These are phyloP conservation scores for Heliopora coerulea DNA, from an alignment of 92 coral and sea anemone species.

Conservation along the genomic window DNA sequence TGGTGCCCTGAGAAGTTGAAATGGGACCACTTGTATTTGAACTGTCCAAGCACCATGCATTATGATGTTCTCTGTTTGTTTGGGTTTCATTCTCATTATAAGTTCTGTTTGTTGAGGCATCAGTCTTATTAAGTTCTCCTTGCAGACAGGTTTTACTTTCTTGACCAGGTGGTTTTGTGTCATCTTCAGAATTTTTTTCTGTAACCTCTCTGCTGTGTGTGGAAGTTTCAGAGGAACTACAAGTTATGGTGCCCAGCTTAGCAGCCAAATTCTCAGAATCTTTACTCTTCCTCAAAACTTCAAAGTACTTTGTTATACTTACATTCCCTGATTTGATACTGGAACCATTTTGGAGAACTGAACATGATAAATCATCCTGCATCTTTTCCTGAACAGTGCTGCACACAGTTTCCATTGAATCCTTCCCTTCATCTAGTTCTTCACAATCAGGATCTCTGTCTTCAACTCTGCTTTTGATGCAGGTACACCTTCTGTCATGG, in stretches of 20 bases:
- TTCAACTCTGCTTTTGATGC: not conserved
- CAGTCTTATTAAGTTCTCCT: not conserved
- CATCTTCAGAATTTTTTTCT: not conserved
- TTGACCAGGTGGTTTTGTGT: not conserved
- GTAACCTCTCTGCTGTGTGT: not conserved
- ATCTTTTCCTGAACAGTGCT: not conserved
- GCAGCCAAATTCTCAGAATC: not conserved
- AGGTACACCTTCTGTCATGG: not conserved
- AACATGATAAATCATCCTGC: not conserved
- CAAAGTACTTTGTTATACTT: not conserved
- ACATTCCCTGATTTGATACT: not conserved
- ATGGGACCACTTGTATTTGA: not conserved
- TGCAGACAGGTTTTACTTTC: too few species aligned
- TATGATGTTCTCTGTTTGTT: too few species aligned
- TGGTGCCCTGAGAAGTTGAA: not conserved
- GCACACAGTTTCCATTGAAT: not conserved
- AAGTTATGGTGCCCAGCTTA: not conserved
- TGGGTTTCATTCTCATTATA: not conserved
- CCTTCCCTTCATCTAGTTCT: not conserved
- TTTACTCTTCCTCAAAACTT: not conserved
- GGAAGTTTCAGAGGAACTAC: not conserved
- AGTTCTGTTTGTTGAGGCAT: not conserved
- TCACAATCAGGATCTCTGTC: not conserved
- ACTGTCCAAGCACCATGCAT: not conserved
- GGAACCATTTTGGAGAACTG: not conserved